Percentiles rank a stretch among this genome's conserved stretches.
phyloP scores from a whole-genome alignment of 1,140 invertebrate genomes.

The Sycophila sp. region DNA sequence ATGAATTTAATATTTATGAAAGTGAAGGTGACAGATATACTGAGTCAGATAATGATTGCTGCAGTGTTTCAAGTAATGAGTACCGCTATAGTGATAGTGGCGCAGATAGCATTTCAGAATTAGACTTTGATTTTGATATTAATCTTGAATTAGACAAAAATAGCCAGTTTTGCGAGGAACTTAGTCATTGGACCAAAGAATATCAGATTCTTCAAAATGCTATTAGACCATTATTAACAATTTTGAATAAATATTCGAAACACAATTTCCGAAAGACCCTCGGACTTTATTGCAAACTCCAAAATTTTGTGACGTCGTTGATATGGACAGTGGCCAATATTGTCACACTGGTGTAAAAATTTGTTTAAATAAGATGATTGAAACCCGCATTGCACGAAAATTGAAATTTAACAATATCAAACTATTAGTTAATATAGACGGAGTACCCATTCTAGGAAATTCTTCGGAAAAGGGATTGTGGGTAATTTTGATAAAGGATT shows the following conservation, averaged over 20 bases:
- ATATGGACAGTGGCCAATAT: not conserved
- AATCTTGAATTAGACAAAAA: not conserved
- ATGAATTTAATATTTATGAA: no score
- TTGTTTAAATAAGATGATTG: not conserved
- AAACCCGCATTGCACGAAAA: not conserved
- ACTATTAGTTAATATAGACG: not conserved
- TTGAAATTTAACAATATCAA: not conserved
- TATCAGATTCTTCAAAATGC: not conserved
- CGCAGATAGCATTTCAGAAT: not conserved
- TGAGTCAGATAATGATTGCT: no score
- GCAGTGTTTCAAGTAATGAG: no score
- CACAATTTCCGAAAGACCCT: not conserved
- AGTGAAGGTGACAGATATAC: no score
- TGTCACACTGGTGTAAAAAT: not conserved
- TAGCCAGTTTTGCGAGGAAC: not conserved
- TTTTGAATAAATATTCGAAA: not conserved
- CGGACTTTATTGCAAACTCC: not conserved
- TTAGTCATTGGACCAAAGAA: not conserved
- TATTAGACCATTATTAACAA: not conserved
- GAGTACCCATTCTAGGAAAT: not conserved
- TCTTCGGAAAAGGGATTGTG: not conserved
- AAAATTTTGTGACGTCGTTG: not conserved
- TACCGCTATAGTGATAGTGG: slow-evolving; percentile 3
- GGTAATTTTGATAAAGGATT: not conserved
- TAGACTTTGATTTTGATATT: slow-evolving; percentile 1